A percentile compares a stretch with the other conserved stretches of the same genome.
These are phyloP conservation scores for Trididemnum clinides DNA, from an alignment of 23 tunicate genomes.

Conservation along the genomic window DNA sequence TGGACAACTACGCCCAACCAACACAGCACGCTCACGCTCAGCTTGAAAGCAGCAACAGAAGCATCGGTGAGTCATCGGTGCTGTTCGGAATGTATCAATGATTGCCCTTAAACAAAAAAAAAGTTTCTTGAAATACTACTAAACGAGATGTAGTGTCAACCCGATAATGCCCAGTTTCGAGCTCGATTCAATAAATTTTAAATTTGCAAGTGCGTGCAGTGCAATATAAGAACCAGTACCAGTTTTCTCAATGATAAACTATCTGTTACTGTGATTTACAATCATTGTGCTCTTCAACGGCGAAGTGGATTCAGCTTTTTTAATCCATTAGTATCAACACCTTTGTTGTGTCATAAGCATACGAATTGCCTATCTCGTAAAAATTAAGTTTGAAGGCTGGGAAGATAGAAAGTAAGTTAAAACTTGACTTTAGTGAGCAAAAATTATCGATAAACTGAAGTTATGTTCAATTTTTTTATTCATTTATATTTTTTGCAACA, in stretches of 20 bases:
- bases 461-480: too few relatives aligned
- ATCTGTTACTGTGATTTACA: too few relatives aligned
- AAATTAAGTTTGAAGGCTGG: too few relatives aligned
- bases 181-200: too few relatives aligned
- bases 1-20: conserved; percentile 47
- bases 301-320: neutral
- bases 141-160: too few relatives aligned
- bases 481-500: too few relatives aligned
- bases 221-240: too few relatives aligned
- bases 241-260: too few relatives aligned
- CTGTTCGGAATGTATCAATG: conserved; percentile 70
- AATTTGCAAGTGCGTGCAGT: too few relatives aligned
- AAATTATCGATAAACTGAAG: neutral
- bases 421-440: neutral
- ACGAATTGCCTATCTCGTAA: neutral
- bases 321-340: neutral
- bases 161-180: too few relatives aligned
- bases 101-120: neutral
- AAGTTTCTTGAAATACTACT: neutral
- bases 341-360: neutral
- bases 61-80: conserved; percentile 50
- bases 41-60: conserved; percentile 7
- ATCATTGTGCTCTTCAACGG: too few relatives aligned
- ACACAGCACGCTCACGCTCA: conserved; percentile 52
- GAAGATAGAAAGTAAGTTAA: neutral